Evolutionary conservation across 2,888 invertebrate species (phyloP).

Genomic region (Lycocerus yunnanus): DNA sequence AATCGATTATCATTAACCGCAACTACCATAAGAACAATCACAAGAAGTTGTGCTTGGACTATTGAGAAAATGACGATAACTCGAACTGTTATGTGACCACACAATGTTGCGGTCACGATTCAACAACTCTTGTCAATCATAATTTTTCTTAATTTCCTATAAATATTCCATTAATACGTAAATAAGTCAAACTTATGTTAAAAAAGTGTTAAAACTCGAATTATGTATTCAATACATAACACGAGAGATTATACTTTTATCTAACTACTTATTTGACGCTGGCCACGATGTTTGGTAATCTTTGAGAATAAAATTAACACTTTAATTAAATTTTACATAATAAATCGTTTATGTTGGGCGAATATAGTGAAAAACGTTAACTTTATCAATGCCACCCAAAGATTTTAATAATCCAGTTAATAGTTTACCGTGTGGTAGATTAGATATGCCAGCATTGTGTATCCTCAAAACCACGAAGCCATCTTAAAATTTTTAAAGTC

Average conservation of each 20-base stretch:
- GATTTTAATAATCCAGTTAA: constrained; percentile 7
- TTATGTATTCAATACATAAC: background rate
- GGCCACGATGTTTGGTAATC: background rate
- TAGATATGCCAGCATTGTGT: constrained; percentile 17
- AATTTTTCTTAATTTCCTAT: constrained; percentile 38
- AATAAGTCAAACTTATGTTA: background rate
- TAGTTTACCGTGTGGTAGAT: constrained; percentile 8
- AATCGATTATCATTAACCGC: constrained; percentile 51
- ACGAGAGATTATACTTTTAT: background rate
- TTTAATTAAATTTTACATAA: constrained; percentile 16
- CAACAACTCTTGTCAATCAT: constrained; percentile 44
- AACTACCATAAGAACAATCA: constrained; percentile 44
- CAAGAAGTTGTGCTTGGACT: constrained; percentile 43
- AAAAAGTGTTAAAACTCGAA: background rate
- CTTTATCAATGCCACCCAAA: constrained; percentile 21
- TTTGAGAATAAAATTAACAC: constrained; percentile 2
- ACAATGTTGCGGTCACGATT: constrained; percentile 39
- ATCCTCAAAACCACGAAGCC: constrained; percentile 16
- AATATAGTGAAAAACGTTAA: background rate
- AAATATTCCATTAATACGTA: background rate
- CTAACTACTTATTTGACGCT: background rate
- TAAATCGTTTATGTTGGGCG: background rate
- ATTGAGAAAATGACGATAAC: constrained; percentile 47
- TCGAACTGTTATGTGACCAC: constrained; percentile 44
- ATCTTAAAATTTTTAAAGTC: constrained; percentile 16